Evolutionary conservation across 2,113 vertebrate species (phyloP).

Genomic region (Trichomycterus rosablanca): DNA sequence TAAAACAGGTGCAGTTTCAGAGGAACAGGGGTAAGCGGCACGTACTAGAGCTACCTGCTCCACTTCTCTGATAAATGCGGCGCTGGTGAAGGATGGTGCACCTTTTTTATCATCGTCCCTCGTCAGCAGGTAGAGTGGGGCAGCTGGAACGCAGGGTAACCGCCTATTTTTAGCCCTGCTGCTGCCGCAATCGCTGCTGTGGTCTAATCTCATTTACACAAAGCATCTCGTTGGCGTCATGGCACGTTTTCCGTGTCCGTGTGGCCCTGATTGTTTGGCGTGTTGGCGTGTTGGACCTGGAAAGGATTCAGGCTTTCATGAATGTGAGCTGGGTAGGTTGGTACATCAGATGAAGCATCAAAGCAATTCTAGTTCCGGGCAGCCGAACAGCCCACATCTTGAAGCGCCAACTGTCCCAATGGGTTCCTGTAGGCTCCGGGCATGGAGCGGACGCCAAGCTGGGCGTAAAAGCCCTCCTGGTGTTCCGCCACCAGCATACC

Average conservation of each 20-base stretch:
- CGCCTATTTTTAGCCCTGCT: slow-evolving; percentile 41
- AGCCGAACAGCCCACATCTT: background rate
- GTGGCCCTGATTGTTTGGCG: slow-evolving; percentile 22
- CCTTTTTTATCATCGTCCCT: slow-evolving; percentile 32
- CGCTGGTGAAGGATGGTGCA: slow-evolving; percentile 42
- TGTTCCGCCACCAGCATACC: slow-evolving; percentile 49
- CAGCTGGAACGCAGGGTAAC: slow-evolving; percentile 55
- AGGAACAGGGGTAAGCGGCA: background rate
- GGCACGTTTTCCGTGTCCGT: slow-evolving; percentile 14
- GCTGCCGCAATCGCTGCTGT: slow-evolving; percentile 29
- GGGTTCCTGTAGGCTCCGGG: slow-evolving; percentile 35
- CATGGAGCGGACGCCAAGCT: slow-evolving; percentile 43
- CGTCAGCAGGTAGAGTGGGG: slow-evolving; percentile 42
- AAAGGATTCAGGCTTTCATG: background rate
- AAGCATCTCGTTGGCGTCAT: slow-evolving; percentile 19
- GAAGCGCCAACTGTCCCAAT: slow-evolving; percentile 49
- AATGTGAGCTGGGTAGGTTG: background rate
- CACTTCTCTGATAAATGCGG: slow-evolving; percentile 54
- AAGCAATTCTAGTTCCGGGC: no score
- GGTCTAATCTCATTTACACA: slow-evolving; percentile 39
- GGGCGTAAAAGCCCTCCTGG: slow-evolving; percentile 32
- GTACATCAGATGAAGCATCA: background rate
- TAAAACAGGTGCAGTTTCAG: background rate
- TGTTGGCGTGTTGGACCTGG: slow-evolving; percentile 11
- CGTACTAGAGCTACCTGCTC: slow-evolving; percentile 46